A percentile compares a stretch with the other conserved stretches of the same genome.
These are phyloP conservation scores for Paratilapia polleni DNA, from an alignment of 2,113 vertebrate species.

Conservation along the genomic window DNA sequence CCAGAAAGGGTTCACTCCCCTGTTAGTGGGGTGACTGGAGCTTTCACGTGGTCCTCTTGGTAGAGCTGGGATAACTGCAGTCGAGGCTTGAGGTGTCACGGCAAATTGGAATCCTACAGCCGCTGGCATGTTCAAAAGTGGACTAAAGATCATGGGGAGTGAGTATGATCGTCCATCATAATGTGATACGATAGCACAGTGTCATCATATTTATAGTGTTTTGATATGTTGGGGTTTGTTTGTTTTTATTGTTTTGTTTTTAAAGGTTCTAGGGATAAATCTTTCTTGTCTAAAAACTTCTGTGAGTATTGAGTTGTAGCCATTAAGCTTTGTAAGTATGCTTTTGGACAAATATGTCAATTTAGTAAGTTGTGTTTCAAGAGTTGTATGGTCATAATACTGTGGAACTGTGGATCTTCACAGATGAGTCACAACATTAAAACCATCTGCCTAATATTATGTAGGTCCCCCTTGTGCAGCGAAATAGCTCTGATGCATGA, in stretches of 20 bases:
- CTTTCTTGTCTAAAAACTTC: neutral
- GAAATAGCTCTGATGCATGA: neutral
- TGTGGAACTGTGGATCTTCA: neutral
- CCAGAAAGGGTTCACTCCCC: slow-evolving; percentile 45
- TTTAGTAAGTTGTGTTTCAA: neutral
- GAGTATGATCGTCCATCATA: slow-evolving; percentile 54
- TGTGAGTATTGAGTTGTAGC: neutral
- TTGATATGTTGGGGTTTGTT: neutral
- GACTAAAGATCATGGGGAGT: slow-evolving; percentile 74
- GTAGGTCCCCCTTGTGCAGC: neutral
- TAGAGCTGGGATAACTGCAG: slow-evolving; percentile 17
- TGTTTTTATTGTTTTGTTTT: neutral
- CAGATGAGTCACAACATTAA: neutral
- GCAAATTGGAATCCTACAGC: slow-evolving; percentile 9
- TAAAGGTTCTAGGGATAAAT: neutral
- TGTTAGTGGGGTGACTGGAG: slow-evolving; percentile 25
- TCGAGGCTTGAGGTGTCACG: neutral
- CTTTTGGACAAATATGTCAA: neutral
- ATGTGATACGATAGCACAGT: neutral
- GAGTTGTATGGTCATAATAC: neutral
- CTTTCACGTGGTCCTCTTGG: slow-evolving; percentile 31
- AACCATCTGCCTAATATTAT: neutral
- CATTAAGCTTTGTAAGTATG: neutral
- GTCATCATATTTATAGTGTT: neutral
- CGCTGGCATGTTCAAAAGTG: slow-evolving; percentile 67